Evolutionary conservation across 2,888 invertebrate species (phyloP), one percentile per base, ranked within the genome.

Genomic region (Eurois occulta): DNA sequence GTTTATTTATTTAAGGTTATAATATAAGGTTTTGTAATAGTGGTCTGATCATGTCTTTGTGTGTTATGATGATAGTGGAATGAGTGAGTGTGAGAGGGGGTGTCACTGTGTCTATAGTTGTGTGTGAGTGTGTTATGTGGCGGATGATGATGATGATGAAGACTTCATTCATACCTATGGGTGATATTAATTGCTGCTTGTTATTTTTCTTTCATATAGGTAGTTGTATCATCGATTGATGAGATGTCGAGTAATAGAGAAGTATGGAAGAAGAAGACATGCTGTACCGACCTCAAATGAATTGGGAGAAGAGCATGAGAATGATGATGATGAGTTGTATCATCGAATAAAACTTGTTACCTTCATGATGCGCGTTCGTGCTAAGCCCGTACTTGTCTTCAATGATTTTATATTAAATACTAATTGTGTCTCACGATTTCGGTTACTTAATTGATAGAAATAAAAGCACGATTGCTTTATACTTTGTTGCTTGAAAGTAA

Each of bases 361-460:
- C 3, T 62, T 72, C 48, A 32, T 8, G 18, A 7, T 64, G 64
- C 38, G 7, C 16, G 41, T 41, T 41, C 38, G 41, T 65, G 41
- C 16, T 7, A 18, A n/a, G 16, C 41, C n/a, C 65, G 62, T 67
- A 43, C 43, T 60, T 60, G 6, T 32, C 58, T 46, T 75, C 76
- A 76, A 35, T 38, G 16, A 35, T 21, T 28, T 41, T 24, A 18
- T 77, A 84, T 66, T 66, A 75, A 80, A 85, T 80, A 77, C 77
- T 83, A 83, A 80, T 81, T 76, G 77, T 60, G 69, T 79, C 77
- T 87, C 83, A 86, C 82, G 84, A 80, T 48, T 77, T 48, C 28
- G 11, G 73, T 83, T 80, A 55, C 72, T 80, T 86, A 77, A 83
- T 80, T 86, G 71, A 68, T 62, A 72, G 64, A 79, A 86, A 83